Evolutionary conservation across 2,888 invertebrate species (phyloP).

Genomic region (Scaptomyza caliginosa): DNA sequence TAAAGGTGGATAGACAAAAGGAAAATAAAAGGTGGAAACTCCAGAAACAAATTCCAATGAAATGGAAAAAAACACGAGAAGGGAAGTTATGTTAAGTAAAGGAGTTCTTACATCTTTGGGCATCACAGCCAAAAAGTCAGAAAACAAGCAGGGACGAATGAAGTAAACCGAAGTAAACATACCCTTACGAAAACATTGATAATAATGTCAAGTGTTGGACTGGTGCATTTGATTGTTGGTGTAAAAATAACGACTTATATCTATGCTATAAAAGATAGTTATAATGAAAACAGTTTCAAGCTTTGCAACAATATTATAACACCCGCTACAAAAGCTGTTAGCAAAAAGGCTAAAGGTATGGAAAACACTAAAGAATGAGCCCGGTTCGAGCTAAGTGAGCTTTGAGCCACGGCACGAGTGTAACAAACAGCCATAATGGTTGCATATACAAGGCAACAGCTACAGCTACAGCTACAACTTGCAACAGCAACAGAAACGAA

Average conservation of each 20-base stretch:
- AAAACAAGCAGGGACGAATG: neutral
- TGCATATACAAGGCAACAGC: constrained; percentile 61
- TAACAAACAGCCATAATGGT: constrained; percentile 71
- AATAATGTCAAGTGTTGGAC: neutral
- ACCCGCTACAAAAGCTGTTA: neutral
- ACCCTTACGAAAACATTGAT: neutral
- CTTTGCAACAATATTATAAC: neutral
- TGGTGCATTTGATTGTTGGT: too few relatives aligned
- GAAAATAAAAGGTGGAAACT: neutral
- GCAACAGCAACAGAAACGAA: constrained; percentile 14
- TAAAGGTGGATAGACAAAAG: constrained; percentile 2
- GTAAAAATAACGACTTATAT: too few relatives aligned
- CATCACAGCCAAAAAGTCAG: constrained; percentile 13
- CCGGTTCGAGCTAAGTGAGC: constrained; percentile 23
- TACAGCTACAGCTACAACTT: constrained; percentile 40
- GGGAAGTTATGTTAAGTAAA: neutral
- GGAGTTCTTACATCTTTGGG: constrained; percentile 17
- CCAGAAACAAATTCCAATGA: constrained; percentile 59
- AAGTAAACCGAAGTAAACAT: neutral
- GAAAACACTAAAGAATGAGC: neutral
- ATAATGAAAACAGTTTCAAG: too few relatives aligned
- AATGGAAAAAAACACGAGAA: constrained; percentile 37
- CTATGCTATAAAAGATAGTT: too few relatives aligned
- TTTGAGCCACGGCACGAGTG: constrained; percentile 42
- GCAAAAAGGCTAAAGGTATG: neutral